These are phyloP conservation scores for Enteromius thamalakanensis DNA, from an alignment of 2,797 vertebrate species.

Conservation along the genomic window DNA sequence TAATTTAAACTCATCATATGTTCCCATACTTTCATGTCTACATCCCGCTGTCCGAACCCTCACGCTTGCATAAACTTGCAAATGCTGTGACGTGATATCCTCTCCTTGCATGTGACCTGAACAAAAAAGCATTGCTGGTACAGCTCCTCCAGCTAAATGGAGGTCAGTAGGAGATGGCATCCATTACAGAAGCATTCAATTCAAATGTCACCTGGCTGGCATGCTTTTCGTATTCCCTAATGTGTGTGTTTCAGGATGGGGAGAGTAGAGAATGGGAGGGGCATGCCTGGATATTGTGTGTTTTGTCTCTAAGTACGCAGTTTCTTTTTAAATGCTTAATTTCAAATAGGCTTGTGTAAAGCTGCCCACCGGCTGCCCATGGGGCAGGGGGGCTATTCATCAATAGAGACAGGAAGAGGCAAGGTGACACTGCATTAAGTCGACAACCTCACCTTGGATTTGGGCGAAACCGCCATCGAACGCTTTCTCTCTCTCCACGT, in stretches of 20 bases:
- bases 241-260: conserved; percentile 66
- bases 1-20: not conserved
- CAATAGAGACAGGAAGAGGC: conserved; percentile 58
- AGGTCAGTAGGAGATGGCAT: conserved; percentile 77
- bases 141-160: conserved; percentile 77
- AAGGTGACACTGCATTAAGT: conserved; percentile 78
- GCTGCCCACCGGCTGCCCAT: conserved; percentile 42
- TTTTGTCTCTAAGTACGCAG: conserved; percentile 64
- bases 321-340: conserved; percentile 67
- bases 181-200: conserved; percentile 80
- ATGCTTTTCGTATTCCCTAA: conserved; percentile 71
- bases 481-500: conserved; percentile 16
- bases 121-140: conserved; percentile 68
- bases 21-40: not conserved
- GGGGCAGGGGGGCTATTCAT: conserved; percentile 58
- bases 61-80: not conserved
- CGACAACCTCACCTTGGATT: conserved; percentile 75
- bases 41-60: not conserved
- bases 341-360: conserved; percentile 59
- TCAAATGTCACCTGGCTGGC: conserved; percentile 80
- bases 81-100: conserved; percentile 69
- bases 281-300: conserved; percentile 51
- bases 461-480: conserved; percentile 55
- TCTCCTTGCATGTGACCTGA: conserved; percentile 72
- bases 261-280: conserved; percentile 51